Conservation (phyloP, 2,113 vertebrate genomes). For the Sprattus sprattus region DNA sequence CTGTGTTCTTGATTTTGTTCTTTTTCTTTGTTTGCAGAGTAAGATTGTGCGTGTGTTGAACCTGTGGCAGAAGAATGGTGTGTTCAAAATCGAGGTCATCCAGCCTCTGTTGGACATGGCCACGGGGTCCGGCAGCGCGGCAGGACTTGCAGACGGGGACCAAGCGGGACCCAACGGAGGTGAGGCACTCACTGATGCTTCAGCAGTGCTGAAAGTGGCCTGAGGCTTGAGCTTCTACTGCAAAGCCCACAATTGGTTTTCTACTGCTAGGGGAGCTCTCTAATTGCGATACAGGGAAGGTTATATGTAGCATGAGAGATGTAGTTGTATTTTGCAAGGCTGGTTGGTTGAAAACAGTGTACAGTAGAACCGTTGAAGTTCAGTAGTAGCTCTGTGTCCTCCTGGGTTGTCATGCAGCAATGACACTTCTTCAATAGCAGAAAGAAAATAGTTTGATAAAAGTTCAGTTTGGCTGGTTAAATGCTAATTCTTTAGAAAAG, state of each 20-base stretch:
- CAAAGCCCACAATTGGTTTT: neutral
- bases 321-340: too few relatives aligned
- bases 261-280: too few relatives aligned
- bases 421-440: too few relatives aligned
- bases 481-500: too few relatives aligned
- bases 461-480: too few relatives aligned
- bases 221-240: neutral
- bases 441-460: too few relatives aligned
- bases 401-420: too few relatives aligned
- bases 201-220: neutral
- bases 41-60: conserved; percentile 97
- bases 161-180: conserved; percentile 60
- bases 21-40: conserved; percentile 72
- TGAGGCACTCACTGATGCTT: conserved; percentile 8
- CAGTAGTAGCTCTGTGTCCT: too few relatives aligned
- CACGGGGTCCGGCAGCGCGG: conserved; percentile 72
- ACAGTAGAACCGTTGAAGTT: too few relatives aligned
- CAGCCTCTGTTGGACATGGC: conserved; percentile 98
- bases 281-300: too few relatives aligned
- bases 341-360: too few relatives aligned
- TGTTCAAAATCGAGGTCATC: conserved; percentile 97
- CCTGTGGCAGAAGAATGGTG: conserved; percentile 98
- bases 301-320: too few relatives aligned
- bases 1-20: neutral
- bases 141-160: conserved; percentile 70